Conservation (phyloP, 2,888 invertebrate genomes). For the Smittia aterrima region DNA sequence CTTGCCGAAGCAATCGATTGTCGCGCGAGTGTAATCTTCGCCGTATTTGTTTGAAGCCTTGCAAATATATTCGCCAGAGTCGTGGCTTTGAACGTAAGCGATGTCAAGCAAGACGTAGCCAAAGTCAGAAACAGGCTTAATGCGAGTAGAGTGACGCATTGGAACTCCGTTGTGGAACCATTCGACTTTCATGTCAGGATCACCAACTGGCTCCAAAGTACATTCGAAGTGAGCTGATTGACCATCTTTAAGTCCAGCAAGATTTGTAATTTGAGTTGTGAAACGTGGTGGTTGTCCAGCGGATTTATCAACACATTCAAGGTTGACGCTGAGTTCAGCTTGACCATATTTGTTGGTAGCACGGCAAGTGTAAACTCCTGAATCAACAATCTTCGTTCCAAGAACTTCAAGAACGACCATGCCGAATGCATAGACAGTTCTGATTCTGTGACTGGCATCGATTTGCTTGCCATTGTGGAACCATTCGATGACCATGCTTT, state of each 20-base stretch:
- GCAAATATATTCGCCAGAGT: conserved; percentile 91
- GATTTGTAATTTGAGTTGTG: conserved; percentile 80
- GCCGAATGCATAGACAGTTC: conserved; percentile 95
- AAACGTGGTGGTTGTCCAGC: conserved; percentile 85
- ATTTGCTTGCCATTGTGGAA: conserved; percentile 89
- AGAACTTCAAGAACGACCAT: conserved; percentile 95
- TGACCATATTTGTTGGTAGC: conserved; percentile 87
- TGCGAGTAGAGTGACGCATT: conserved; percentile 82
- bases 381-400: conserved; percentile 89
- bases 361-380: conserved; percentile 82
- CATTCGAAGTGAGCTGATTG: conserved; percentile 95
- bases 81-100: conserved; percentile 89
- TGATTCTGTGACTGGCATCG: conserved; percentile 83
- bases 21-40: conserved; percentile 84
- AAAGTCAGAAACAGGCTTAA: conserved; percentile 92
- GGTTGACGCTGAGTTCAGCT: conserved; percentile 78
- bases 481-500: conserved; percentile 93
- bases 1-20: conserved; percentile 76
- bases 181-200: conserved; percentile 90
- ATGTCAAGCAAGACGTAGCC: conserved; percentile 94
- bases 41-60: conserved; percentile 88
- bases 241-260: conserved; percentile 84
- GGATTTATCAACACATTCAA: conserved; percentile 80
- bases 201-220: conserved; percentile 88
- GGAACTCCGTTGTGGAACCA: conserved; percentile 96